Conservation (phyloP, 1,140 invertebrate genomes). For the Triops cancriformis region DNA sequence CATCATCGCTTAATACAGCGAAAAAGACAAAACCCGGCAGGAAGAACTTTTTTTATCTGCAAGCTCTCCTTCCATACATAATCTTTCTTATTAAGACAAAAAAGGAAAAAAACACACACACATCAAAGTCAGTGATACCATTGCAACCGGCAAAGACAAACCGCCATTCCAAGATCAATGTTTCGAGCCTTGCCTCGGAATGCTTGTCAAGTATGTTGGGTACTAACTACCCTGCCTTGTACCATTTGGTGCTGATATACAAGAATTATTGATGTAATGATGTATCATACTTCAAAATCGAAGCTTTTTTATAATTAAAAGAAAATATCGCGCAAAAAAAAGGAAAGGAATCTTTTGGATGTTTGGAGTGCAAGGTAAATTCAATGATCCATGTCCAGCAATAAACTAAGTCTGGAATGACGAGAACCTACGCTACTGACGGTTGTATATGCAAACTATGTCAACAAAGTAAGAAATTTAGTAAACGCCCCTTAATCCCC, state of each 20-base stretch:
- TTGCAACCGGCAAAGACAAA: neutral
- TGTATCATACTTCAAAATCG: too few species aligned
- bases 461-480: neutral
- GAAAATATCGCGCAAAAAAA: too few species aligned
- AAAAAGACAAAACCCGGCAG: neutral
- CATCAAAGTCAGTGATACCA: too few species aligned
- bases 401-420: neutral
- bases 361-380: neutral
- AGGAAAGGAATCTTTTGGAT: neutral
- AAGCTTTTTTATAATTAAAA: too few species aligned
- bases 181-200: neutral
- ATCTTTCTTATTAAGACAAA: too few species aligned
- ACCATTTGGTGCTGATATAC: neutral
- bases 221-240: neutral
- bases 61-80: too few species aligned
- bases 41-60: too few species aligned
- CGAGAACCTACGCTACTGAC: neutral
- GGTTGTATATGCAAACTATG: neutral
- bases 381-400: neutral
- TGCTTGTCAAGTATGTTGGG: neutral
- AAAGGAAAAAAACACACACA: too few species aligned
- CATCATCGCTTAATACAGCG: constrained; percentile 1
- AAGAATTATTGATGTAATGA: neutral
- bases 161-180: neutral
- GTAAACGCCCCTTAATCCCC: neutral